These are phyloP conservation scores for Pantelozetes paolii DNA, from an alignment of 2,888 invertebrate genomes.

Conservation along the genomic window DNA sequence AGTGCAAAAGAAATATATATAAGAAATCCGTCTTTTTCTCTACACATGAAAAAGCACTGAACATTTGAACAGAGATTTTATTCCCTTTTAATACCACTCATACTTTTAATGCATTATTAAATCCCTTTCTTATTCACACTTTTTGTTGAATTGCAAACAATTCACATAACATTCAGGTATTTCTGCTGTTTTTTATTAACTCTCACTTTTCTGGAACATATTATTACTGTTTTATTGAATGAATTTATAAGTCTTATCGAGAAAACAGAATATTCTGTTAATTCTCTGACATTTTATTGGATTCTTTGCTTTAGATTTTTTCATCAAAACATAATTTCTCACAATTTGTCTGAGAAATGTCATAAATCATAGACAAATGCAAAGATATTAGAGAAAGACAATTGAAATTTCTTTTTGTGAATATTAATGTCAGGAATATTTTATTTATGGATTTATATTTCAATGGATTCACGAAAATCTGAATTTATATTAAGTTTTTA, in stretches of 20 bases:
- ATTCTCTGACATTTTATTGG: not conserved
- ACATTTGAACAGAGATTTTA: not conserved
- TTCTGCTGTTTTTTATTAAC: not conserved
- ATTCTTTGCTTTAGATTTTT: not conserved
- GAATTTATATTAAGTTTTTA: no score
- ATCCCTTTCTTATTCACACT: not conserved
- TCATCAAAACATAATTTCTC: not conserved
- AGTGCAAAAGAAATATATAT: not conserved
- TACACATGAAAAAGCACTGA: not conserved
- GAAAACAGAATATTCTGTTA: not conserved
- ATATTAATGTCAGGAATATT: no score
- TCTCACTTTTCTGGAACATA: not conserved
- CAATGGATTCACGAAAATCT: no score
- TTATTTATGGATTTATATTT: no score
- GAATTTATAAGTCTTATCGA: not conserved
- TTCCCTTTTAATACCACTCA: not conserved
- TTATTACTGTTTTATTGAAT: not conserved
- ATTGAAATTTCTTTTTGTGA: no score
- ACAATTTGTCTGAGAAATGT: not conserved
- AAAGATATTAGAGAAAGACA: no score
- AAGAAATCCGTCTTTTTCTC: not conserved
- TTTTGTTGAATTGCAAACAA: constrained; percentile 2
- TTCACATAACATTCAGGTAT: not conserved
- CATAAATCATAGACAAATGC: not conserved
- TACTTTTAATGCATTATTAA: not conserved